Base-by-base conservation (phyloP, 2,113 vertebrate genomes). In the Balaeniceps rex region DNA sequence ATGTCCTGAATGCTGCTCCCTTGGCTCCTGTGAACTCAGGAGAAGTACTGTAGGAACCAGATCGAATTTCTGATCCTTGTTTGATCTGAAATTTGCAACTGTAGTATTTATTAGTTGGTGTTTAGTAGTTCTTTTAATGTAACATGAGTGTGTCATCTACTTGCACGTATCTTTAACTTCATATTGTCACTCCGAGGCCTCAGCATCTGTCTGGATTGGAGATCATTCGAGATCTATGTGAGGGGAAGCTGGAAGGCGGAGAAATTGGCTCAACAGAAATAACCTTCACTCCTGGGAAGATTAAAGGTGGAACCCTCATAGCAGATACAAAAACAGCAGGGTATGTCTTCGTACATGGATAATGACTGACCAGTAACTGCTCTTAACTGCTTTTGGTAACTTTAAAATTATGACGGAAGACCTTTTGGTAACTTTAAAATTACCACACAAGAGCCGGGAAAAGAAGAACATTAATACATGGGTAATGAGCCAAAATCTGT, bases 171-270 rank as follows among this genome's bases (percentile, higher is more conserved):
- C 6, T 90, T 94, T 97, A 95, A 96, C 79, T 79, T 83, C 17
- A 22, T 96, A 5, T 92, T 97, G 64, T 97, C 58, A 87, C 74
- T 96, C 87, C 72, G 95, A 99, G 99, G 97, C 99, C 99, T 74
- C 99, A 99, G 95, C 99, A 99, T 97, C 97, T 99, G 70, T 99
- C 98, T 79, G 99, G 99, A 66, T 86, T 99, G 93, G 98, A 99
- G 98, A 97, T 99, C 60, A 65, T 99, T 93, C 98, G 99, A 66
- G 99, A 99, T 96, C 97, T 99, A 79, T 99, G 99, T 96, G 98
- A 98, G 34, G 99, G 99, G 10, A 97, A 97, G n/a, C 98, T 99
- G 96, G 98, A 99, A 87, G 99, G 99, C 5, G 99, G 98, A 84
- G 97, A 98, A 80, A 98, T 99, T 52, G 99, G 99, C 82, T 99